Base-by-base conservation (phyloP, 2,888 invertebrate species). In the Morinoia aosen region DNA sequence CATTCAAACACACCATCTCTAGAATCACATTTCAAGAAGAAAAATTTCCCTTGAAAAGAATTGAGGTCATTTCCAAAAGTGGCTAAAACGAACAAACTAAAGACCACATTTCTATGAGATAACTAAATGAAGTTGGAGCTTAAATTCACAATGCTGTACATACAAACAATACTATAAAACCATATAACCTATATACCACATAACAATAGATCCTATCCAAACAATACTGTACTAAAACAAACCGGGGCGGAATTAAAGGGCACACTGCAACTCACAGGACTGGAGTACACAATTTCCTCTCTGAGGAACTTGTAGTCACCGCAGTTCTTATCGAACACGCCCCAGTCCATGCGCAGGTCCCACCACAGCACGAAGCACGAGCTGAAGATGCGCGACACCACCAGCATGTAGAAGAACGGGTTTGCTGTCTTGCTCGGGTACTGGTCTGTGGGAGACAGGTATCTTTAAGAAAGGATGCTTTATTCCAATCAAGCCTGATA, bases 321-420 rank as follows among this genome's bases (percentile, higher is more conserved):
- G 0, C 99, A 98, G 97, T 98, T 98, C 95, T 98, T 98, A 97
- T 99, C 99, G 97, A 99, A 98, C 95, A 99, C 98, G 0, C 99
- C 99, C 99, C 99, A 99, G 98, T 99, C 99, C 98, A 99, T 99
- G 97, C 99, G 99, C 76, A 99, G 98, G 97, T 99, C 99, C 99
- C 99, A 99, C 3, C 98, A 98, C 97, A 99, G 99, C 0, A 99
- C 99, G 97, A 99, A 99, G 96, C 98, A 98, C 0, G 99, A 99
- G 95, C 99, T 99, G 7, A 99, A 97, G 64, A 99, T 97, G 97
- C 98, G 98, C 91, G 98, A 98, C 7, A 98, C 98, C 96, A 99
- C 91, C 99, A 99, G 99, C 94, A 99, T 97, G 98, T 99, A 99
- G 91, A 99, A 98, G 97, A 98, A 99, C 88, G 99, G 98, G 97